A percentile compares a stretch with the other conserved stretches of the same genome.
phyloP scores from a whole-genome alignment of 2,113 vertebrate genomes.

The Pluvianellus socialis region DNA sequence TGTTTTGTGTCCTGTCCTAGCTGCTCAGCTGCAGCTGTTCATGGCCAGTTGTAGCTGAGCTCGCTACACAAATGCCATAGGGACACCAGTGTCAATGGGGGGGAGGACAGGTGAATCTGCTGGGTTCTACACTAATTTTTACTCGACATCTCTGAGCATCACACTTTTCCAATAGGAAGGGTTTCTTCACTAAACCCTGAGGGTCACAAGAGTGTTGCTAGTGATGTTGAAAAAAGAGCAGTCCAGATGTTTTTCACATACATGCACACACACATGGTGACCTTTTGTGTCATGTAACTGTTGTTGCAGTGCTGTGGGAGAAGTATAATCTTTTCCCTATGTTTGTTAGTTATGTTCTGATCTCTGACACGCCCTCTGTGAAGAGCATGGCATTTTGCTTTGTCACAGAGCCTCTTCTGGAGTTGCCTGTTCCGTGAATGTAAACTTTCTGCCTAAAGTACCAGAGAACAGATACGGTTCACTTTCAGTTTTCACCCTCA shows the following conservation, averaged over 20 bases:
- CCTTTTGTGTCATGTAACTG: not conserved
- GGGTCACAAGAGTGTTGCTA: not conserved
- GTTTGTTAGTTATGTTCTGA: not conserved
- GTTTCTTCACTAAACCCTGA: not conserved
- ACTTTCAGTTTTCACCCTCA: not conserved
- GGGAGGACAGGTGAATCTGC: not conserved
- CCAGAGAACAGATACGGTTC: not conserved
- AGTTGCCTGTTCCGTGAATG: too few species aligned
- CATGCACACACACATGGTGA: not conserved
- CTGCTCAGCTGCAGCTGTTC: not conserved
- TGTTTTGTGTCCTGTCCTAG: not conserved
- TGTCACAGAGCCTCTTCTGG: not conserved
- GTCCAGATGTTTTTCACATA: not conserved
- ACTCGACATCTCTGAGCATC: not conserved
- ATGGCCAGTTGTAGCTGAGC: not conserved
- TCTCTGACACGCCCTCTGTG: not conserved
- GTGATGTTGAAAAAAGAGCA: not conserved
- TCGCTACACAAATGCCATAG: not conserved
- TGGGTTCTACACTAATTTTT: not conserved
- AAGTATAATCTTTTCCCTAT: not conserved
- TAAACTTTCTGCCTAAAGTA: not conserved
- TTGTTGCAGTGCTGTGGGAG: not conserved
- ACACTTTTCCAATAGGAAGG: not conserved
- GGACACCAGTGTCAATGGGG: not conserved
- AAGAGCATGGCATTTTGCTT: not conserved